Evolutionary conservation across 2,113 vertebrate genomes (phyloP), one percentile per base, ranked within the genome.

Genomic region (Paedocypris sp.): DNA sequence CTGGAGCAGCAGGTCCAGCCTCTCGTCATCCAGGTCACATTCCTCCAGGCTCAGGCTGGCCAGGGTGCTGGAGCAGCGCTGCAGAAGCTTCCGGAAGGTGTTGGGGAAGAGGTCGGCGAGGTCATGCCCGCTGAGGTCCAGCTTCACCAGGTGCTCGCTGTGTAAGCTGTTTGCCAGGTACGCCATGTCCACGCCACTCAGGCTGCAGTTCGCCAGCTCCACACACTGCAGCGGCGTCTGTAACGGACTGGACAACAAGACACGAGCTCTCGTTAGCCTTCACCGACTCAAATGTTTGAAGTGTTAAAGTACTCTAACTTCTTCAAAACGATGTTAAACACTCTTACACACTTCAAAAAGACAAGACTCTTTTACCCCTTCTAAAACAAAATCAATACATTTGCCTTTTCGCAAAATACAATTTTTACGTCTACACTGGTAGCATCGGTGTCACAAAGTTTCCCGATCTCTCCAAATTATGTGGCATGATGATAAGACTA

Each of bases 81-180:
- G 59, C n/a, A 98, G 88, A 29, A 98, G 86, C 70, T 89, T 90
- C 45, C 82, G 84, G 78, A 96, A 89, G 6, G 68, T 65, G 1
- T 80, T 79, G n/a, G 91, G 80, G 52, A 90, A 93, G 25, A 86
- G 47, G 5, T 71, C 64, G 5, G 80, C 58, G 42, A 98, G 73
- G 47, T 82, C 53, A 0, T 98, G 94, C 18, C 93, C 94, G 1
- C 94, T 95, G 51, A 98, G 70, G 66, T 98, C 93, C 68, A 98
- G 80, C 31, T 60, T 72, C 69, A 91, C 84, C 51, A 98, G 71
- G 61, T 84, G 70, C 23, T 87, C 75, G 0, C 91, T 83, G 18
- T 98, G 95, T 25, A 85, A 69, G 54, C 91, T 91, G 62, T 88
- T 90, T 36, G 92, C 84, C 75, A 98, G 71, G 75, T 94, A 98